Percentiles rank a stretch among this genome's conserved stretches.
These are phyloP conservation scores for Apus apus DNA, from an alignment of 2,113 vertebrate species.

Conservation along the genomic window DNA sequence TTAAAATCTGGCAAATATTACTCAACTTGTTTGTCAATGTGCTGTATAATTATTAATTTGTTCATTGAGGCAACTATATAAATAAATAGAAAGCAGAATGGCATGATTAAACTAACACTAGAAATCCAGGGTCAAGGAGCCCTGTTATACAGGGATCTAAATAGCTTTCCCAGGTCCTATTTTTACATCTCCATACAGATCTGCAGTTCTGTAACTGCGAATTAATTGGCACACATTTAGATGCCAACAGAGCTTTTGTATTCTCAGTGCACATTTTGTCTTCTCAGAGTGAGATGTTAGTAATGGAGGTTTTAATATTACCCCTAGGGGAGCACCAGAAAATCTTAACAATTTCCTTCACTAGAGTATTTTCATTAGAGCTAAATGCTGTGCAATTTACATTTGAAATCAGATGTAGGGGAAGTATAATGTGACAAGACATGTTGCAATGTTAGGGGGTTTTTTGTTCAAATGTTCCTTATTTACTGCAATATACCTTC, in stretches of 20 bases:
- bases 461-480: conserved; percentile 72
- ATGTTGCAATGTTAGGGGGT: conserved; percentile 60
- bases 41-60: conserved; percentile 89
- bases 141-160: conserved; percentile 73
- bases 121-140: conserved; percentile 83
- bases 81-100: conserved; percentile 86
- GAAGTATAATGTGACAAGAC: conserved; percentile 83
- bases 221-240: conserved; percentile 84
- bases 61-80: conserved; percentile 85
- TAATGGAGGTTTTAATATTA: conserved; percentile 84
- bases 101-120: conserved; percentile 82
- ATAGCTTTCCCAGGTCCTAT: conserved; percentile 80
- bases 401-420: conserved; percentile 84
- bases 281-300: conserved; percentile 81
- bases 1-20: conserved; percentile 87
- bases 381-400: conserved; percentile 87
- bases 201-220: conserved; percentile 75
- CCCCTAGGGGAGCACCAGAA: conserved; percentile 85
- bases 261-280: conserved; percentile 83
- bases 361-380: conserved; percentile 86
- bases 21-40: conserved; percentile 84
- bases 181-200: conserved; percentile 78
- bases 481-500: conserved; percentile 70
- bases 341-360: conserved; percentile 88
- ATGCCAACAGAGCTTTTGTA: conserved; percentile 85